These are phyloP conservation scores for Pseudolycoriella hygida DNA, from an alignment of 2,888 invertebrate species.

Conservation along the genomic window DNA sequence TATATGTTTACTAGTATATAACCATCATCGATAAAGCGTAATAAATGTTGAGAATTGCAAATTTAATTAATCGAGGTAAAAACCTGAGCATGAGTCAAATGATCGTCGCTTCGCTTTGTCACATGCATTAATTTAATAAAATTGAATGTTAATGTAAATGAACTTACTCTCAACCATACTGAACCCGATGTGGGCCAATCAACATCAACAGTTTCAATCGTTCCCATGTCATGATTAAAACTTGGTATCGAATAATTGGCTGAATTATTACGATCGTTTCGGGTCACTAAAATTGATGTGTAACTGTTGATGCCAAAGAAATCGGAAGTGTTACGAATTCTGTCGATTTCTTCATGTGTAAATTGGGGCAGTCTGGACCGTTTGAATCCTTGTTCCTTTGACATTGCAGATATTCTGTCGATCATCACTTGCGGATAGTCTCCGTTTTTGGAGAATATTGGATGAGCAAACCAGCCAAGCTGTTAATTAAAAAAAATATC, in stretches of 20 bases:
- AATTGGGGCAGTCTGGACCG: slow-evolving; percentile 44
- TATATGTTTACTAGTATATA: too few species aligned
- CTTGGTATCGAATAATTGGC: slow-evolving; percentile 32
- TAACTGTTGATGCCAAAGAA: slow-evolving; percentile 63
- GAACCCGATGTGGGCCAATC: slow-evolving; percentile 43
- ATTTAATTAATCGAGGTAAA: too few species aligned
- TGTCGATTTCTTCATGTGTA: slow-evolving; percentile 37
- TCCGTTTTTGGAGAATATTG: slow-evolving; percentile 41
- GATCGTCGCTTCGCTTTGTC: too few species aligned
- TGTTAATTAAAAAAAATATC: slow-evolving; percentile 18
- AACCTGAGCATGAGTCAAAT: too few species aligned
- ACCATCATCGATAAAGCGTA: too few species aligned
- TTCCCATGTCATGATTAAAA: slow-evolving; percentile 41
- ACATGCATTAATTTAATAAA: too few species aligned
- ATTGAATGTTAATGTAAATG: neutral
- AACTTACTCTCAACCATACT: slow-evolving; percentile 39
- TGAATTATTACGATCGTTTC: slow-evolving; percentile 27
- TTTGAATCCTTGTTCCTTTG: slow-evolving; percentile 36
- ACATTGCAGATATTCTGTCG: slow-evolving; percentile 35
- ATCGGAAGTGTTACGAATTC: slow-evolving; percentile 44
- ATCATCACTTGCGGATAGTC: slow-evolving; percentile 51
- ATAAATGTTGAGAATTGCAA: too few species aligned
- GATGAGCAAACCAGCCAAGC: slow-evolving; percentile 49
- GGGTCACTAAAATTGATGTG: slow-evolving; percentile 33
- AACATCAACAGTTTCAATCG: slow-evolving; percentile 35